Conservation (phyloP, 92 coral and sea anemone species). For the Pocillopora meandrina region DNA sequence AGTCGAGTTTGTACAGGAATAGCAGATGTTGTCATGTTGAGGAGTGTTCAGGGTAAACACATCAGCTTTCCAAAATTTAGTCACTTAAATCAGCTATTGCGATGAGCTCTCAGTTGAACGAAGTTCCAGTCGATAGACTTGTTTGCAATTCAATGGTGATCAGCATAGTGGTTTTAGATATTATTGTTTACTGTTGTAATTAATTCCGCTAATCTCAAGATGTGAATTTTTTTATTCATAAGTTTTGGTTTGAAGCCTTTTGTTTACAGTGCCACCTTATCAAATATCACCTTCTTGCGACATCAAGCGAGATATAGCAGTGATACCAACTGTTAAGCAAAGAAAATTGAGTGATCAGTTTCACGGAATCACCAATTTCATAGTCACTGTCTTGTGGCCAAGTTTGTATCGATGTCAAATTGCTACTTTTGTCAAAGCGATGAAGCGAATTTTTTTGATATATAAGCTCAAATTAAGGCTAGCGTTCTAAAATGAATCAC, state of each 20-base stretch:
- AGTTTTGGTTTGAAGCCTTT: background rate
- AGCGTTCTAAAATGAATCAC: no score
- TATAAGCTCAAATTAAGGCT: background rate
- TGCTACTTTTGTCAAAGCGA: background rate
- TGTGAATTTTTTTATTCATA: background rate
- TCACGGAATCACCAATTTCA: no score
- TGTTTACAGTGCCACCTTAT: background rate
- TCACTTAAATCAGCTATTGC: no score
- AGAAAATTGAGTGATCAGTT: background rate
- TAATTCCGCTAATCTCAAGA: background rate
- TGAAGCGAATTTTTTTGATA: background rate
- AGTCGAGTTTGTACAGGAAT: background rate
- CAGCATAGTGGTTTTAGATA: no score
- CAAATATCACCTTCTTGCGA: background rate
- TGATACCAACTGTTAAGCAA: background rate
- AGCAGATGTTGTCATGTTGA: background rate
- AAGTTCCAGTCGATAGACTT: no score
- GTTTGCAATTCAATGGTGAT: no score
- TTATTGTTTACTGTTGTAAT: background rate
- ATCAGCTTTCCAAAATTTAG: no score
- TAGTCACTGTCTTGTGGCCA: background rate
- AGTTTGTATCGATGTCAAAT: background rate
- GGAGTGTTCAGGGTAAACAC: no score
- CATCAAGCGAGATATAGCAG: background rate
- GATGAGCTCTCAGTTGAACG: no score